A percentile compares a stretch with the other conserved stretches of the same genome.
These are phyloP conservation scores for Porites lobata DNA, from an alignment of 92 coral and sea anemone genomes.

Conservation along the genomic window DNA sequence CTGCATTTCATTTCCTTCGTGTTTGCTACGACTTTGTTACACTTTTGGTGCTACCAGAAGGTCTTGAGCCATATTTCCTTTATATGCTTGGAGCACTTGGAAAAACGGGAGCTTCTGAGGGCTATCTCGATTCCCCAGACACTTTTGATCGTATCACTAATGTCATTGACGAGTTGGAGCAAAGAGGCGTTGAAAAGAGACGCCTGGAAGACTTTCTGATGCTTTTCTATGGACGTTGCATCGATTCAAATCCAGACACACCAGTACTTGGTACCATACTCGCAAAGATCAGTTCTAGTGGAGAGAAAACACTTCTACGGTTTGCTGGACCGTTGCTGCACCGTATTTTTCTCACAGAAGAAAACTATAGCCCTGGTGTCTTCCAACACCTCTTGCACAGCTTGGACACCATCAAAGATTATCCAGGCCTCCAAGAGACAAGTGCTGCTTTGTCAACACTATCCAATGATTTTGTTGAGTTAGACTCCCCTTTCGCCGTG, in stretches of 20 bases:
- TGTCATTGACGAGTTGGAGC: conserved; percentile 47
- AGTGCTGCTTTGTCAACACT: conserved; percentile 71
- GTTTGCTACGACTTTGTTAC: conserved; percentile 89
- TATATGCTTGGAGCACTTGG: conserved; percentile 77
- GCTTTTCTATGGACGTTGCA: conserved; percentile 86
- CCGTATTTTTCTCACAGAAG: conserved; percentile 80
- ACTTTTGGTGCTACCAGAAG: conserved; percentile 66
- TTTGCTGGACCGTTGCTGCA: conserved; percentile 85
- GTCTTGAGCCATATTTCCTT: conserved; percentile 59
- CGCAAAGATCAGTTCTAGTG: conserved; percentile 66
- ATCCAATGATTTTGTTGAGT: conserved; percentile 55
- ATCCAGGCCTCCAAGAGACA: conserved; percentile 77
- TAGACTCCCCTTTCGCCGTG: conserved; percentile 84
- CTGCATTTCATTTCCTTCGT: conserved; percentile 78
- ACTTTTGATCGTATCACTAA: conserved; percentile 69
- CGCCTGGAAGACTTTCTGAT: conserved; percentile 77
- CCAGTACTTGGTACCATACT: conserved; percentile 72
- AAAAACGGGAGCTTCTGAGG: conserved; percentile 42
- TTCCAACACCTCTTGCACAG: conserved; percentile 64
- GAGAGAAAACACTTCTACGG: conserved; percentile 61
- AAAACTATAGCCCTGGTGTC: conserved; percentile 68
- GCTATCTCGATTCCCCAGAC: conserved; percentile 77
- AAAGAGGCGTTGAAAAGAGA: conserved; percentile 44
- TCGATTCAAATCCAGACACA: conserved; percentile 89
- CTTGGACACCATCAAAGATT: conserved; percentile 61